Evolutionary conservation across 2,888 invertebrate genomes (phyloP).

Genomic region (Desoria tigrina): DNA sequence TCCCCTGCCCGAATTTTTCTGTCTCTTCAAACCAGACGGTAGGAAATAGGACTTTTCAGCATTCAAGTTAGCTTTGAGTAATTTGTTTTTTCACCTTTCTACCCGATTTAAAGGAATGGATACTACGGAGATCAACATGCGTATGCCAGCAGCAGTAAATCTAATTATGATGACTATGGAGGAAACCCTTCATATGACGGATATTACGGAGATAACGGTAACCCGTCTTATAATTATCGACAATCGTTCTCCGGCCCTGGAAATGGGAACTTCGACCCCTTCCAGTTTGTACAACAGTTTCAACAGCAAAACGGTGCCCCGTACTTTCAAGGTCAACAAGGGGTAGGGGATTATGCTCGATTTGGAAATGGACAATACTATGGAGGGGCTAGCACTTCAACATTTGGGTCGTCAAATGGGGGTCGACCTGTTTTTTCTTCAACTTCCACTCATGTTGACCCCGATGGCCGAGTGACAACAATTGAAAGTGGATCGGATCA

Average conservation of each 20-base stretch:
- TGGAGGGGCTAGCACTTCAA: slow-evolving; percentile 18
- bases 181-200: neutral
- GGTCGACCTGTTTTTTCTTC: slow-evolving; percentile 16
- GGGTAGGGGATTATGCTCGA: slow-evolving; percentile 33
- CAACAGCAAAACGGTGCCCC: neutral
- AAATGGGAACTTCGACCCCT: slow-evolving; percentile 3
- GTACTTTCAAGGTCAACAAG: neutral
- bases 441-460: slow-evolving; percentile 13
- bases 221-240: slow-evolving; percentile 3
- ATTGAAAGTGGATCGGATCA: slow-evolving; percentile 31
- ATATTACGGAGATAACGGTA: neutral
- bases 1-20: too few relatives aligned
- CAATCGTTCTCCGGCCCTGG: slow-evolving; percentile 4
- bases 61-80: too few relatives aligned
- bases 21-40: too few relatives aligned
- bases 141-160: neutral
- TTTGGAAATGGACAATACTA: slow-evolving; percentile 5
- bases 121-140: neutral
- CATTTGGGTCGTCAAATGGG: slow-evolving; percentile 24
- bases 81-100: too few relatives aligned
- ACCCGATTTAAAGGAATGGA: neutral
- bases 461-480: slow-evolving; percentile 36
- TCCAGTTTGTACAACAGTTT: slow-evolving; percentile 10
- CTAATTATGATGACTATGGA: neutral
- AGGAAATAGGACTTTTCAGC: too few relatives aligned